Percentiles rank a stretch among this genome's conserved stretches.
Evolutionary conservation across 2,113 vertebrate species (phyloP).

Genomic region (Ictidomys tridecemlineatus): DNA sequence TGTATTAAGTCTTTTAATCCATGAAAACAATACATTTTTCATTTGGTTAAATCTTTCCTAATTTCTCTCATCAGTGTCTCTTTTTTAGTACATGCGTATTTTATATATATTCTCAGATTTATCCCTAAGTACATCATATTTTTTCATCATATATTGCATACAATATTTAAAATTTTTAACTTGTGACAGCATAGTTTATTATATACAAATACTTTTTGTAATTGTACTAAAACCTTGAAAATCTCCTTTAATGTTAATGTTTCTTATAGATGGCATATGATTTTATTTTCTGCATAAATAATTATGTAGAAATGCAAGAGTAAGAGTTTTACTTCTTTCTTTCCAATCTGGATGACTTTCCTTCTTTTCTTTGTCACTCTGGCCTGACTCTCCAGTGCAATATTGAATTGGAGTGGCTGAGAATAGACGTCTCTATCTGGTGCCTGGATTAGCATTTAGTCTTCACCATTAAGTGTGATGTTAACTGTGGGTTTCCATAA

Average conservation of each 20-base stretch:
- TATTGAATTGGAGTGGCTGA: neutral
- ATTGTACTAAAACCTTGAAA: neutral
- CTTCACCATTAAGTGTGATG: neutral
- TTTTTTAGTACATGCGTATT: neutral
- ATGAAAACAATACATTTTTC: neutral
- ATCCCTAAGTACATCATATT: neutral
- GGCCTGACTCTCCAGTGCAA: neutral
- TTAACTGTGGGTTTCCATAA: neutral
- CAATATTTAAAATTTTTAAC: neutral
- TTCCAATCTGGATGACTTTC: neutral
- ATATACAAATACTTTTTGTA: neutral
- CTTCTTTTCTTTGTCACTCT: neutral
- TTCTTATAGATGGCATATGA: neutral
- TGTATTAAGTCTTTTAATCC: neutral
- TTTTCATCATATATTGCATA: neutral
- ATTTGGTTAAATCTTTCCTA: neutral
- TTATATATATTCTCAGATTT: neutral
- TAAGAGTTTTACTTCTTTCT: neutral
- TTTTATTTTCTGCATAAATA: slow-evolving; percentile 28
- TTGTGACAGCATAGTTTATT: neutral
- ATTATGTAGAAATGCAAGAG: neutral
- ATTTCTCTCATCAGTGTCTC: neutral
- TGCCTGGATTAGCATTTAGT: neutral
- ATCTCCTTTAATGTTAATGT: neutral
- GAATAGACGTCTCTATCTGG: neutral